Percentiles rank a stretch among this genome's conserved stretches.
phyloP scores from a whole-genome alignment of 2,113 vertebrate species.

The Fulmarus glacialis region DNA sequence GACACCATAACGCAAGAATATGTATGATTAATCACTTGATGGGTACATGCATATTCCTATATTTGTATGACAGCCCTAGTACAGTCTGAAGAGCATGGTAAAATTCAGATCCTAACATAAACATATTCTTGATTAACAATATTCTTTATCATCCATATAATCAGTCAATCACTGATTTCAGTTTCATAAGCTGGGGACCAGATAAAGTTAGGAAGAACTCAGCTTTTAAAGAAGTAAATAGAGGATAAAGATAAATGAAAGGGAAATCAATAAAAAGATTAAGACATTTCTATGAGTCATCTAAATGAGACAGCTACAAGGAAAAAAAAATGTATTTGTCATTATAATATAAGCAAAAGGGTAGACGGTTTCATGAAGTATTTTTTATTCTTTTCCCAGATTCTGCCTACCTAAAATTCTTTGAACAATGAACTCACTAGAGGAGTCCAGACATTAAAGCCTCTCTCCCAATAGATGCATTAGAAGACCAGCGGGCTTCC shows the following conservation, averaged over 20 bases:
- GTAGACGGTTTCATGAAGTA: neutral
- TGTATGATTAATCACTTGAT: neutral
- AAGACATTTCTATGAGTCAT: neutral
- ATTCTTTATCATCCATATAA: neutral
- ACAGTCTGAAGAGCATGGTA: neutral
- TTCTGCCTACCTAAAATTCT: neutral
- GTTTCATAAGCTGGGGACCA: neutral
- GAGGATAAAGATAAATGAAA: neutral
- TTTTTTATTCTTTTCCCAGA: neutral
- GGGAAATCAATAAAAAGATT: neutral
- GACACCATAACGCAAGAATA: neutral
- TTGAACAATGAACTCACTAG: neutral
- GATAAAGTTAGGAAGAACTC: neutral
- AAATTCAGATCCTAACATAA: neutral
- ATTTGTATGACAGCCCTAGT: neutral
- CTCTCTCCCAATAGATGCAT: neutral
- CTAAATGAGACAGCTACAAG: neutral
- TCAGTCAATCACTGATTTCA: neutral
- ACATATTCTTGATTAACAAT: neutral
- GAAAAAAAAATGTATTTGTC: neutral
- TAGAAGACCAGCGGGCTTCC: neutral
- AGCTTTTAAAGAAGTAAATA: neutral
- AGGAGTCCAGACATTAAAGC: neutral
- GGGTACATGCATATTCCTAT: neutral
- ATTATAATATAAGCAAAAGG: neutral